phyloP scores from a whole-genome alignment of 2,888 invertebrate genomes.

The Lepidonotus clava region DNA sequence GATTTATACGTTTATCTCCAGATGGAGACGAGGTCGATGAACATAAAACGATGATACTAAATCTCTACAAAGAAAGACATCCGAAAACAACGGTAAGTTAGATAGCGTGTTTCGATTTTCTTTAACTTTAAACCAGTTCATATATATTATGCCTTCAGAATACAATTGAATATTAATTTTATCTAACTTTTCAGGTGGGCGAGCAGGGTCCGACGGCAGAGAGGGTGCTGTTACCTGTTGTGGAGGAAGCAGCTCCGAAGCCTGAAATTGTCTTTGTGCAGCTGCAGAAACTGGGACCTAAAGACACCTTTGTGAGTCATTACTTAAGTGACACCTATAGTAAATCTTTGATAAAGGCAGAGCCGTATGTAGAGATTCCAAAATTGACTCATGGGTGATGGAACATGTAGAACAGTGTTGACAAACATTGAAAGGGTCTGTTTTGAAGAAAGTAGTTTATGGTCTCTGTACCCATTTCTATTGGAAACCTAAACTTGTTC shows the following conservation, averaged over 20 bases:
- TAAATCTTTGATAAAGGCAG: too few relatives aligned
- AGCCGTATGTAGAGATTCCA: too few relatives aligned
- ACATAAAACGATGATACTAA: constrained; percentile 1
- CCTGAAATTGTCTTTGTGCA: constrained; percentile 69
- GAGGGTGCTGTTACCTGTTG: not conserved
- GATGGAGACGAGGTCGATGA: not conserved
- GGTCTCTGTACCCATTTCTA: too few relatives aligned
- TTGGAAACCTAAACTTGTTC: too few relatives aligned
- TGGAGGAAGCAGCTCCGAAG: not conserved
- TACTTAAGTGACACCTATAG: too few relatives aligned
- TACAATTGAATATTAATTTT: not conserved
- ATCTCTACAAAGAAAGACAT: not conserved
- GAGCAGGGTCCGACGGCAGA: not conserved
- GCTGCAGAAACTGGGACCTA: constrained; percentile 70
- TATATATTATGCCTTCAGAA: not conserved
- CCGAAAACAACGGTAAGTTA: constrained; percentile 2
- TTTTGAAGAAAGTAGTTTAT: too few relatives aligned
- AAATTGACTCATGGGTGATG: too few relatives aligned
- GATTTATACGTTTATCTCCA: too few relatives aligned
- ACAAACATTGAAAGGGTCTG: too few relatives aligned
- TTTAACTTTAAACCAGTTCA: not conserved
- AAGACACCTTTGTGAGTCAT: constrained; percentile 74
- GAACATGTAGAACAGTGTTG: too few relatives aligned
- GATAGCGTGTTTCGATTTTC: not conserved
- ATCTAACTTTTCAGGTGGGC: not conserved